A percentile compares a stretch with the other conserved stretches of the same genome.
Conservation (phyloP, 2,797 vertebrate species). For the Neomorphus geoffroyi region DNA sequence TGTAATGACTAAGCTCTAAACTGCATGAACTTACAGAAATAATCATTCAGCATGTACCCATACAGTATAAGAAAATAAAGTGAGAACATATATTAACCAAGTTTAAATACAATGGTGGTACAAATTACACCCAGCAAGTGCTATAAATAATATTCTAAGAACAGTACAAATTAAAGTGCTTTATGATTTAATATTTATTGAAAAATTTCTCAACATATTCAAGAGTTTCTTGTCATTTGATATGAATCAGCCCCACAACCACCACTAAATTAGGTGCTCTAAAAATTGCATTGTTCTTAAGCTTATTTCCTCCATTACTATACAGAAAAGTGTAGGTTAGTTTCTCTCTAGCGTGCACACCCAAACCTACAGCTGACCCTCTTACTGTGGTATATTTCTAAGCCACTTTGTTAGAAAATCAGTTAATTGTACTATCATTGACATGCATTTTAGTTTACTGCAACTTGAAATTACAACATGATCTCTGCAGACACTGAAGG, state of each 20-base stretch:
- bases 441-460: not conserved
- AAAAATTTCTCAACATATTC: not conserved
- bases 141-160: not conserved
- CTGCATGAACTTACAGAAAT: not conserved
- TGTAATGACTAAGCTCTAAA: conserved; percentile 27
- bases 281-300: not conserved
- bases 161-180: not conserved
- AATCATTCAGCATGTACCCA: not conserved
- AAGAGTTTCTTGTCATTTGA: not conserved
- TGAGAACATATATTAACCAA: conserved; percentile 6
- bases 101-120: not conserved
- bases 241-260: not conserved
- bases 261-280: not conserved
- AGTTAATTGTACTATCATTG: not conserved
- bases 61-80: not conserved
- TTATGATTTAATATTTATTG: not conserved
- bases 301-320: not conserved
- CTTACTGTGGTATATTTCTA: not conserved
- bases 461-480: not conserved
- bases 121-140: not conserved
- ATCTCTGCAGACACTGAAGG: not conserved
- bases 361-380: not conserved
- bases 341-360: not conserved
- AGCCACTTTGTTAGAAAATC: not conserved
- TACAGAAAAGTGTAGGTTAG: not conserved